Evolutionary conservation across 35 echinoderm and acorn worm species (phyloP), one percentile per base, ranked within the genome.

Genomic region (Lytechinus pictus): DNA sequence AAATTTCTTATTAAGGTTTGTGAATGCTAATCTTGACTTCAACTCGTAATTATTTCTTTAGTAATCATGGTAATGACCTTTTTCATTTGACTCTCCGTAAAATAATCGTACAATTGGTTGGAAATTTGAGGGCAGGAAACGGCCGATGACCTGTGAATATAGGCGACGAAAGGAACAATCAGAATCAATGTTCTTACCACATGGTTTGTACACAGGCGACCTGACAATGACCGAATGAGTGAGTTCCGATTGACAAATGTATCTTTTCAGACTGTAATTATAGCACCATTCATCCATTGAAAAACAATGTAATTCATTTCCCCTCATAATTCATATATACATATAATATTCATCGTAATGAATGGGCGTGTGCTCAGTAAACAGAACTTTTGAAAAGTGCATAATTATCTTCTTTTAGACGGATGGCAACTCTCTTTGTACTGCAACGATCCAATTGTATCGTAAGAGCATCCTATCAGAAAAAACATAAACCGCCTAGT

Each of bases 181-280:
- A 90, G 52, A 54, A 90, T 44, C 16, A 54, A 90, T 90, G 29
- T 44, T 44, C 52, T 54, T 90, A 33, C 88, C 88, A 90, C 29
- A 90, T 54, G 88, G 28, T 52, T 54, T n/a, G 88, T 51, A 54
- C 28, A 33, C 28, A 33, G n/a, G 52, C 28, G 52, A 90, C 88
- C 88, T 54, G 88, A 90, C 88, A 90, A 90, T 90, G 88, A 90
- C 88, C 88, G 88, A 90, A 52, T 90, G 52, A 90, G 88, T 90
- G 88, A 90, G 88, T 44, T 90, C 88, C 88, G 52, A 90, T 90
- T 90, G 52, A 90, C 29, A 54, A 90, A 90, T 90, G 28, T 90
- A 54, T 90, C 88, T 90, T 79, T 79, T 79, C 66, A 79, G 66
- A 79, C 66, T 79, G n/a, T 79, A 79, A 79, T 79, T 79, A 79